Base-by-base conservation (phyloP, 2,888 invertebrate species). In the Microctonus hyperodae region DNA sequence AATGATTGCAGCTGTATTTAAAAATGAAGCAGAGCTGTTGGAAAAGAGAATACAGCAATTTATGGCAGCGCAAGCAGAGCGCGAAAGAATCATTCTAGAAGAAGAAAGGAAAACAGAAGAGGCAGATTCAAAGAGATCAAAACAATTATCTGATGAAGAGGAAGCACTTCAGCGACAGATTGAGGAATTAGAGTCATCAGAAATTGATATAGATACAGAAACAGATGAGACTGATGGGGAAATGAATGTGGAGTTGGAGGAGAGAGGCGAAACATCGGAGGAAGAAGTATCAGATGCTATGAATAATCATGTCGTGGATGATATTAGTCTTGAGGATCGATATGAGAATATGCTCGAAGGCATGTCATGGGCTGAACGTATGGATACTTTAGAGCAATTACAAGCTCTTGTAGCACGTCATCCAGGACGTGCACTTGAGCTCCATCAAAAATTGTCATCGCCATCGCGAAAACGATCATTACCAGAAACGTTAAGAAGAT, bases 371-470 rank as follows among this genome's bases (percentile, higher is more conserved):
- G 93, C 93, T 0, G 96, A 96, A 73, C 86, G 95, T 16, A 90
- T 94, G 67, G 94, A 95, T 73, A 92, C 91, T 7, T 84, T 93
- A 74, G 92, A 92, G 1, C 92, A 91, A 1, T 80, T 95, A 16
- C 91, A 93, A 74, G 93, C 91, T 0, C 85, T 94, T 25, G 93
- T 92, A 0, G 92, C 92, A 0, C 88, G 97, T n/a, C 94, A 95
- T 81, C 97, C 98, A 0, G 97, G 96, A 61, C 88, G 97, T 63
- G 96, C 96, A 0, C 90, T 95, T 68, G 95, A 97, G 74, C 87
- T 98, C 53, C 97, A 97, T 83, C 96, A 96, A 74, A 98, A 97
- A 81, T 86, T 98, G 0, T 96, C 96, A 0, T 95, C 95, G 56
- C 97, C 97, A 0, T 93, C 95, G 1, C 88, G 95, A n/a, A 89